phyloP scores from a whole-genome alignment of 2,113 vertebrate species.

The Vidua macroura region DNA sequence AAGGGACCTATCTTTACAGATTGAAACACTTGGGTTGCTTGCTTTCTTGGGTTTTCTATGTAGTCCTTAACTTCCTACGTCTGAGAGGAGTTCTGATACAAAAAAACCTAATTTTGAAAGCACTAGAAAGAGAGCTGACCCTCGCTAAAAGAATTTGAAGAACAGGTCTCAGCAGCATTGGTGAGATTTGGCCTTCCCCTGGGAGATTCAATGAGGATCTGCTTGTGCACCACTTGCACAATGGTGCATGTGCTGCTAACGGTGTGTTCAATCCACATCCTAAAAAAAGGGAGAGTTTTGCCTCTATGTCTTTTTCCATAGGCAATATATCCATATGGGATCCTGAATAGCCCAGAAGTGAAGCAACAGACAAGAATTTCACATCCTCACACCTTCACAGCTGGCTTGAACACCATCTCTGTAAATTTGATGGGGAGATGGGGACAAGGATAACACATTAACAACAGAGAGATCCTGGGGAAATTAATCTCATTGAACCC shows the following conservation, averaged over 20 bases:
- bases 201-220: not conserved
- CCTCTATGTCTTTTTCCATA: not conserved
- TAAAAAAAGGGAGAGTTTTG: not conserved
- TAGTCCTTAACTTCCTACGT: not conserved
- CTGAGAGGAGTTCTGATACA: not conserved
- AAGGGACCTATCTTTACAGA: not conserved
- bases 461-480: not conserved
- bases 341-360: not conserved
- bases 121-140: not conserved
- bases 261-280: not conserved
- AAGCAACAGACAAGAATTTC: not conserved
- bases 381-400: not conserved
- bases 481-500: not conserved
- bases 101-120: not conserved
- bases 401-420: not conserved
- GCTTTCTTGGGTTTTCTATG: not conserved
- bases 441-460: not conserved
- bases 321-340: not conserved
- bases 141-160: not conserved
- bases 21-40: not conserved
- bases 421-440: not conserved
- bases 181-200: not conserved
- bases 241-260: fast-evolving
- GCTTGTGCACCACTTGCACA: not conserved
- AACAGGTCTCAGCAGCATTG: not conserved